These are phyloP conservation scores for Prionailurus viverrinus DNA, from an alignment of 2,113 vertebrate genomes.

Conservation along the genomic window DNA sequence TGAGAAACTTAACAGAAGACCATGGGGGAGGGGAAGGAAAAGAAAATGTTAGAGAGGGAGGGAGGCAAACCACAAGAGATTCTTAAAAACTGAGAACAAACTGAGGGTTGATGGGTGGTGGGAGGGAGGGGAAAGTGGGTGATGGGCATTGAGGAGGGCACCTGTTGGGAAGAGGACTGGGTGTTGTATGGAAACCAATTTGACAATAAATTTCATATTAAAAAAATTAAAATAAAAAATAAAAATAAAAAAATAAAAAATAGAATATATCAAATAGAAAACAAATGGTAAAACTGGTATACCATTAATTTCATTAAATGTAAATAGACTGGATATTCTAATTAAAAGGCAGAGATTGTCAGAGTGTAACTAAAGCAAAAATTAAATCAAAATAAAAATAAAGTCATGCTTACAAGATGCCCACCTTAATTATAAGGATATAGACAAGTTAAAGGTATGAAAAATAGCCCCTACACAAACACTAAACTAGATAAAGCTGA, in stretches of 20 bases:
- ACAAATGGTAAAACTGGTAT: not conserved
- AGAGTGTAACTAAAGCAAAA: slow-evolving; percentile 12
- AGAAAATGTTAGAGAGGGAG: no score
- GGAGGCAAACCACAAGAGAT: no score
- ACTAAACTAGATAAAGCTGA: not conserved
- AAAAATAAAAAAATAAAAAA: not conserved
- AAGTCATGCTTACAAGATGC: not conserved
- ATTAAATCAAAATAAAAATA: not conserved
- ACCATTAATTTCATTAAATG: slow-evolving; percentile 30
- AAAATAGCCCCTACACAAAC: not conserved
- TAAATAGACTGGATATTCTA: not conserved
- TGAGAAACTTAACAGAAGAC: no score
- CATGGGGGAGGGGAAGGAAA: no score
- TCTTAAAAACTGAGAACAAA: no score
- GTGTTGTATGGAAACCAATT: no score
- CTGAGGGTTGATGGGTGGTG: no score
- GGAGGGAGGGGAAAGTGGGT: no score
- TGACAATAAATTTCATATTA: no score
- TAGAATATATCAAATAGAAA: not conserved
- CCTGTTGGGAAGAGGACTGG: no score
- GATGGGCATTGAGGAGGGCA: no score
- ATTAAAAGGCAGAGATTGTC: not conserved
- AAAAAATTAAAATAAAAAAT: no score
- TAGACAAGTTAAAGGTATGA: not conserved
- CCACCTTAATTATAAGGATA: not conserved